These are phyloP conservation scores for Megamerina dolium DNA, from an alignment of 2,888 invertebrate genomes.

Conservation along the genomic window DNA sequence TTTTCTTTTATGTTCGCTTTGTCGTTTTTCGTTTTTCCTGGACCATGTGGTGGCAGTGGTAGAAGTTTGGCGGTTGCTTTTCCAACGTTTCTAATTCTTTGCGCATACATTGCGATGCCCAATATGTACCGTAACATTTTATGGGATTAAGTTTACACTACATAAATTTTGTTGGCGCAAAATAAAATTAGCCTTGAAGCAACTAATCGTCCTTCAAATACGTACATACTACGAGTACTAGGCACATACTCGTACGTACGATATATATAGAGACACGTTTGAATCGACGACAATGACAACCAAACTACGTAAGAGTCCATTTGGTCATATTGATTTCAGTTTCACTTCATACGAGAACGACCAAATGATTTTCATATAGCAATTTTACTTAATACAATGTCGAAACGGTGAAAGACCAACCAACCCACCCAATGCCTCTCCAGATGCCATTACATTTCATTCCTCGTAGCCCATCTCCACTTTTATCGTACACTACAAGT, in stretches of 20 bases:
- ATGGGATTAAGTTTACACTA: constrained; percentile 41
- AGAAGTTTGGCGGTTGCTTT: not conserved
- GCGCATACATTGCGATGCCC: constrained; percentile 27
- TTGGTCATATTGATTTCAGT: too few relatives aligned
- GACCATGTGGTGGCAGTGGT: not conserved
- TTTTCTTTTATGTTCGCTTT: not conserved
- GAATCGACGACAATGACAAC: too few relatives aligned
- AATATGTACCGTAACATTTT: constrained; percentile 33
- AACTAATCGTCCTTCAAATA: constrained; percentile 35
- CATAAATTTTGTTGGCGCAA: constrained; percentile 39
- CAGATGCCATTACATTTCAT: too few relatives aligned
- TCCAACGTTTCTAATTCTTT: constrained; percentile 6
- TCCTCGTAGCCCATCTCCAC: too few relatives aligned
- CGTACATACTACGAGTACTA: not conserved
- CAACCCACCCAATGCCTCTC: too few relatives aligned
- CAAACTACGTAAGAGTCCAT: too few relatives aligned
- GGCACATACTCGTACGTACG: not conserved
- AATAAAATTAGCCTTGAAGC: constrained; percentile 29
- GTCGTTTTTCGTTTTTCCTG: not conserved
- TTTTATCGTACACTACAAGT: too few relatives aligned
- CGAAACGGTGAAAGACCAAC: too few relatives aligned
- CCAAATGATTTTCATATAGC: too few relatives aligned
- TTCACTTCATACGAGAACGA: too few relatives aligned
- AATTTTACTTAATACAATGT: too few relatives aligned
- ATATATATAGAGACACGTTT: too few relatives aligned